Conservation (phyloP, 2,797 vertebrate species). For the Eidolon dupreanum region DNA sequence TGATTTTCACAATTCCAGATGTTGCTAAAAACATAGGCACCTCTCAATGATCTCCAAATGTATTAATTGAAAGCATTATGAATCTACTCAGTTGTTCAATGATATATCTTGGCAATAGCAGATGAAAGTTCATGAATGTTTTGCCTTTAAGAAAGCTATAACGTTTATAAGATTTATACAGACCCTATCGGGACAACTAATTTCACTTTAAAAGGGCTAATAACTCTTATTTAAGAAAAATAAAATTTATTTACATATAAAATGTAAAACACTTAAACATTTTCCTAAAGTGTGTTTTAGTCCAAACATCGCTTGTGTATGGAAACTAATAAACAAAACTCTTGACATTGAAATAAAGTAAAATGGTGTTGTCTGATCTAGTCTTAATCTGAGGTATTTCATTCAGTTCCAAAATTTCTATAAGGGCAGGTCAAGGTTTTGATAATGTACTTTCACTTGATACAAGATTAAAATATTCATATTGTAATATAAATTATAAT, state of each 20-base stretch:
- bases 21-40: background rate
- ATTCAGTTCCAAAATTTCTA: background rate
- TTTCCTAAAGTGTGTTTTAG: slow-evolving; percentile 22
- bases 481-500: background rate
- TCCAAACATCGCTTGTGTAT: slow-evolving; percentile 24
- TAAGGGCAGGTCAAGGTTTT: background rate
- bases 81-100: background rate
- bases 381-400: slow-evolving; percentile 18
- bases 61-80: background rate
- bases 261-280: slow-evolving; percentile 21
- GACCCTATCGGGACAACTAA: background rate
- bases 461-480: background rate
- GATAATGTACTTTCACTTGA: background rate
- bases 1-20: background rate
- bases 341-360: background rate
- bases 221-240: slow-evolving; percentile 45
- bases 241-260: slow-evolving; percentile 49
- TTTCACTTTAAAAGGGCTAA: slow-evolving; percentile 38
- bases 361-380: background rate
- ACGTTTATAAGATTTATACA: background rate
- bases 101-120: background rate
- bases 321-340: background rate
- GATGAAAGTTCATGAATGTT: background rate
- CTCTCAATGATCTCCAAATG: background rate
- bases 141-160: slow-evolving; percentile 1